Evolutionary conservation across 2,797 vertebrate species (phyloP), one percentile per base, ranked within the genome.

Genomic region (Lerista edwardsae): DNA sequence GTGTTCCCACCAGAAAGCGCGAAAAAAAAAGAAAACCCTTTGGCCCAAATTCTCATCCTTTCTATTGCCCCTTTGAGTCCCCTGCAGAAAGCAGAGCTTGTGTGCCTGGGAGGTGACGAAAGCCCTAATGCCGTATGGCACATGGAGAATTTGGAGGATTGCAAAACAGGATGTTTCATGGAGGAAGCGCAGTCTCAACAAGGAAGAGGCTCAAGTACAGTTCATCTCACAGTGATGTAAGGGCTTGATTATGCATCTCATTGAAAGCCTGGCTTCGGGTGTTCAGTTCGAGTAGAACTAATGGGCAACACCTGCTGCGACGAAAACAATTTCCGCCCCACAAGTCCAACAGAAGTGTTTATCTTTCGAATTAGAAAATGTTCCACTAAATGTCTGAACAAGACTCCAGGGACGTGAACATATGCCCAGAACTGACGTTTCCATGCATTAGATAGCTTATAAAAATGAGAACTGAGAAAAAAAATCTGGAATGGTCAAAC

Each of bases 341-440:
- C 84, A 90, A 94, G 90, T 83, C 86, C 83, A 92, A 80, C 88
- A 95, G 88, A 94, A 89, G 85, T 91, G 85, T 94, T 95, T 93
- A 91, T 91, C 91, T 95, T 95, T 94, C 88, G 91, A 94, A 94
- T 94, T 94, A 95, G 93, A 95, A 95, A 94, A 95, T 94, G 93
- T 94, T 94, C 92, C 93, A 94, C 89, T 94, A 93, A 81, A 92
- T 93, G 91, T 93, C 92, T 94, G 94, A 94, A 94, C 91, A 94
- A 93, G 93, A 91, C 92, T 93, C 89, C 82, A 82, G 84, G 87
- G 92, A 89, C 80, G 11, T 88, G 88, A 92, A 93, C 84, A 78
- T 89, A 87, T 93, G 90, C 91, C 93, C 94, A 90, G 93, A 93
- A 89, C 86, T 90, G 90, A 93, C 27, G 71, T 94, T 94, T 90